A percentile compares a stretch with the other conserved stretches of the same genome.
Evolutionary conservation across 2,888 invertebrate species (phyloP).

Genomic region (Hedya salicella): DNA sequence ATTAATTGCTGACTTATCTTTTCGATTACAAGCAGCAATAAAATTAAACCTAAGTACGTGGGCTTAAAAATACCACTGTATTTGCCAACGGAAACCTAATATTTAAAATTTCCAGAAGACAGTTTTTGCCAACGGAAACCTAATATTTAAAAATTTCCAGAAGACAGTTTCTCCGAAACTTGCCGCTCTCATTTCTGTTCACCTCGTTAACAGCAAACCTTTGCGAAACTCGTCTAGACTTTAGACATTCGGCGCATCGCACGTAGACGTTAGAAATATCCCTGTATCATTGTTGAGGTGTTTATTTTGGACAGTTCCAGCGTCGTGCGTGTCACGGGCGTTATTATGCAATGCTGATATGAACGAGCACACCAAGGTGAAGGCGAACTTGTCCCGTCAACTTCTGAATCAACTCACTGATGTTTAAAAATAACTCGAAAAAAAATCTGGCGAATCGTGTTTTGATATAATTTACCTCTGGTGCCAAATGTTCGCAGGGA

Average conservation of each 20-base stretch:
- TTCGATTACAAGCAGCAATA: conserved; percentile 29
- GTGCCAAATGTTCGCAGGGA: conserved; percentile 40
- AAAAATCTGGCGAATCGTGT: conserved; percentile 43
- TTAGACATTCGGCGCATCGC: conserved; percentile 5
- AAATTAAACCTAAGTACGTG: conserved; percentile 25
- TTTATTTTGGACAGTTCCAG: conserved; percentile 73
- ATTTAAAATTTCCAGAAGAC: not conserved
- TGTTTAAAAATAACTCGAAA: conserved; percentile 55
- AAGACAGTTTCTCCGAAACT: conserved; percentile 1
- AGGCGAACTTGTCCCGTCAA: conserved; percentile 73
- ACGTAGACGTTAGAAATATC: conserved; percentile 29
- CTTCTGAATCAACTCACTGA: conserved; percentile 66
- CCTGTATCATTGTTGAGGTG: conserved; percentile 71
- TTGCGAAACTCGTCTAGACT: conserved; percentile 21
- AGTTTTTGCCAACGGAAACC: conserved; percentile 8
- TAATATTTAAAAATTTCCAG: conserved; percentile 9
- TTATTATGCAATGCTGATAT: conserved; percentile 71
- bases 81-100: not conserved
- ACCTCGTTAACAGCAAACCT: conserved; percentile 10
- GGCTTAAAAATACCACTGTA: conserved; percentile 5
- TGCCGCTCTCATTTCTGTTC: conserved; percentile 13
- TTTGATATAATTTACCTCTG: conserved; percentile 44
- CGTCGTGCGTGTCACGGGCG: conserved; percentile 73
- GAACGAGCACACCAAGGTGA: conserved; percentile 80
- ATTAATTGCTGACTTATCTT: conserved; percentile 36